phyloP scores from a whole-genome alignment of 2,113 vertebrate species.

The Lampris megalopsis region DNA sequence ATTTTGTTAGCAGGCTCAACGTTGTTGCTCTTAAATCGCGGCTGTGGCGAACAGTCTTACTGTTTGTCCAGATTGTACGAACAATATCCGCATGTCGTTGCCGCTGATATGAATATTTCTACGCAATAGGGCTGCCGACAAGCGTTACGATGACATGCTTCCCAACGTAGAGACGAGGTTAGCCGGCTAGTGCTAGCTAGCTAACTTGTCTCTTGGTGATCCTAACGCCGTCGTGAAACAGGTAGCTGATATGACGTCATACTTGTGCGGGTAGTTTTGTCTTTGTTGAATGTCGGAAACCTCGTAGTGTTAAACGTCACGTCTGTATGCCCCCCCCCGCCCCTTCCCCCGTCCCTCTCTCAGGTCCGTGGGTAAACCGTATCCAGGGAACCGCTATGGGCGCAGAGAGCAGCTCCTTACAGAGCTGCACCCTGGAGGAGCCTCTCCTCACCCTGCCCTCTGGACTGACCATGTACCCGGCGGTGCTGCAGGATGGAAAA shows the following conservation, averaged over 20 bases:
- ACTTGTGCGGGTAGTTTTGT: too few species aligned
- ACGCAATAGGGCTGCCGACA: conserved; percentile 9
- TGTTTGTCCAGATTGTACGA: not conserved
- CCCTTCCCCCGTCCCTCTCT: not conserved
- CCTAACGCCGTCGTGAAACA: conserved; percentile 4
- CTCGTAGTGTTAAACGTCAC: not conserved
- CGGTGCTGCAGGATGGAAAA: conserved; percentile 88
- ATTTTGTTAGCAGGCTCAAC: too few species aligned
- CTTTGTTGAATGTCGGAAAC: not conserved
- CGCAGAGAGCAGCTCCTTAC: conserved; percentile 91
- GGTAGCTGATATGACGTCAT: conserved; percentile 26
- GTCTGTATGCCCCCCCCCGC: not conserved
- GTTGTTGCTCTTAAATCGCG: not conserved
- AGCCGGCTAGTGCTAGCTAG: conserved; percentile 46
- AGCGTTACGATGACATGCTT: conserved; percentile 61
- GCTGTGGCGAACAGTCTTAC: too few species aligned
- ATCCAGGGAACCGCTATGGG: conserved; percentile 83
- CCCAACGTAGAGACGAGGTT: conserved; percentile 61
- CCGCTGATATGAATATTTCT: conserved; percentile 12
- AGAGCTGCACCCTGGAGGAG: conserved; percentile 84
- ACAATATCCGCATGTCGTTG: not conserved
- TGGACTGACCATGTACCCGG: conserved; percentile 86
- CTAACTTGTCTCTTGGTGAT: conserved; percentile 27
- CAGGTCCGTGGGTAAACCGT: conserved; percentile 4
- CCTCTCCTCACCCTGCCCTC: conserved; percentile 84